Evolutionary conservation across 2,888 invertebrate genomes (phyloP).

Genomic region (Hanleya hanleyi): DNA sequence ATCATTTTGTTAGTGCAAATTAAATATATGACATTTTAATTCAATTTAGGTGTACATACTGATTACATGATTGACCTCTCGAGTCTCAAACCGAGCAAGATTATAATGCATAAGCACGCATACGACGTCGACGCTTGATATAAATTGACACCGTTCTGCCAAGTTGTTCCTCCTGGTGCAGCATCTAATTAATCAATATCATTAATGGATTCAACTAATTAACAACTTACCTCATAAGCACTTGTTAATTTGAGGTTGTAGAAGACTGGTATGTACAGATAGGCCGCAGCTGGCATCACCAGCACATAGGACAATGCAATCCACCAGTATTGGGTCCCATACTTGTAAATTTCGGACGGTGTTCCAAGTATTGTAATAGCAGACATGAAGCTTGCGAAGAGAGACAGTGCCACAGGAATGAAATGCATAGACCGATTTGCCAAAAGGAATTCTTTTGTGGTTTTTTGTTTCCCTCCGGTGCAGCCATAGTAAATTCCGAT

Average conservation of each 20-base stretch:
- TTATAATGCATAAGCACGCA: too few relatives aligned
- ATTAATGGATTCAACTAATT: too few relatives aligned
- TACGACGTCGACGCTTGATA: too few relatives aligned
- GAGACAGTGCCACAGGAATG: conserved; percentile 41
- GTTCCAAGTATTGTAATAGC: conserved; percentile 40
- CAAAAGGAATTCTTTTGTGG: conserved; percentile 42
- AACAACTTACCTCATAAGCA: conserved; percentile 40
- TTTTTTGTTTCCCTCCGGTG: conserved; percentile 37
- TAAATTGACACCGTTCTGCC: too few relatives aligned
- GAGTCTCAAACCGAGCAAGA: too few relatives aligned
- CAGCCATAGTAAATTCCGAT: conserved; percentile 46
- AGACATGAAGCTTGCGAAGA: conserved; percentile 45
- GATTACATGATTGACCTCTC: too few relatives aligned
- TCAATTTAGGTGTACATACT: too few relatives aligned
- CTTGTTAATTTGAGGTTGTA: conserved; percentile 37
- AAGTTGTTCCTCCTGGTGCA: too few relatives aligned
- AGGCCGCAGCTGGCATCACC: conserved; percentile 38
- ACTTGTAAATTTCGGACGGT: conserved; percentile 27
- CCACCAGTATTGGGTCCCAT: conserved; percentile 39
- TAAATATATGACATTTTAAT: too few relatives aligned
- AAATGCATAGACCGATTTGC: conserved; percentile 34
- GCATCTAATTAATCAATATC: too few relatives aligned
- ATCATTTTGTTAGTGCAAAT: too few relatives aligned
- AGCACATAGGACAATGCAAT: conserved; percentile 33
- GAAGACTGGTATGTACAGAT: conserved; percentile 41